Evolutionary conservation across 2,888 invertebrate species (phyloP), one percentile per base, ranked within the genome.

Genomic region (Cheilosia impressa): DNA sequence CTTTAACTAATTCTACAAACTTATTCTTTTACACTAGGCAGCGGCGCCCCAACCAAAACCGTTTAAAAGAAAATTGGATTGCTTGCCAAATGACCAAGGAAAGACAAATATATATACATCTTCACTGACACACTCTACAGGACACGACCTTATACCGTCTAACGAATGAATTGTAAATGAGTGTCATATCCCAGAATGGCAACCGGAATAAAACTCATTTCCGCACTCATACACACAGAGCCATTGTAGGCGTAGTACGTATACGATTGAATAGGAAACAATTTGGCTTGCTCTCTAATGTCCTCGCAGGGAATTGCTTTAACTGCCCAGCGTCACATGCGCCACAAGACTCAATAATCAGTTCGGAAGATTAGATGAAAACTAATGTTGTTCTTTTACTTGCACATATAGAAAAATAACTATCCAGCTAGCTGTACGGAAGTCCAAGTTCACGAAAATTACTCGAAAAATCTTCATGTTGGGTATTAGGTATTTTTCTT

Each of bases 31-130:
- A 27, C 73, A 53, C 45, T 58, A 69, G 53, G 69, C 53, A 79
- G 69, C 31, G 57, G 45, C 9, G 9, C 31, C 63, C 38, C 13
- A 58, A 65, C 27, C 52, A 19, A 69, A 65, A 47, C 62, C 45
- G 45, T 79, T 83, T 75, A 75, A 79, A 79, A 75, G 75, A 79
- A 84, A 79, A 84, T 84, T 84, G 79, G 84, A 84, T 79, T 65
- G 73, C 65, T 69, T 82, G 57, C 69, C 69, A 82, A 76, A 82
- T 69, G 75, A 43, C 77, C 45, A 72, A 53, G 45, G 19, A 38
- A 57, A 73, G 53, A 24, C 71, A 78, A 83, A 73, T 73, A 68
- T 60, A 10, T 73, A 66, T 62, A 34, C 69, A 65, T 69, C 69
- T 73, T 43, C 15, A 60, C 45, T 34, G 38, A 9, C n/a, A 31